Base-by-base conservation (phyloP, 2,113 vertebrate genomes). In the Sphaerodactylus townsendi region DNA sequence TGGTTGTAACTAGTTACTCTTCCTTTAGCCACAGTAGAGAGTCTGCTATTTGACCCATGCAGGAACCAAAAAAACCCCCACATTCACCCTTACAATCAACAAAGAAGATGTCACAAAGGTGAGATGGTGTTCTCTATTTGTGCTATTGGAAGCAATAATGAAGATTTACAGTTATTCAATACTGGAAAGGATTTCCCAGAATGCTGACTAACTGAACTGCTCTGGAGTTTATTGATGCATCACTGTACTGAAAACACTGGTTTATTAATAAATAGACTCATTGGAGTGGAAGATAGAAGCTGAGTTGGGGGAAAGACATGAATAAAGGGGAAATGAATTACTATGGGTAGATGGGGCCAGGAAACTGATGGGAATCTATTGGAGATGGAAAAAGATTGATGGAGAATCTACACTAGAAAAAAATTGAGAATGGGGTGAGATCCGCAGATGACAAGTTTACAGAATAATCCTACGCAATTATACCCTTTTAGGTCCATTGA, bases 91-190 rank as follows among this genome's bases (percentile, higher is more conserved):
- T 93, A 90, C 93, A 94, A 93, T 89, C 89, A 92, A 84, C 90
- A 90, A 84, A 86, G 85, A 64, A 80, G 71, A 90, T 56, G 80
- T 79, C 82, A 74, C 0, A 0, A 90, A 95, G 80, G 88, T 92
- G 93, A 93, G 84, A 88, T 84, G 80, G 59, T 56, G 73, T 92
- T 89, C 93, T 94, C 93, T 94, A 86, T 95, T 96, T 96, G 93
- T 95, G 95, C 95, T 95, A 90, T 93, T 90, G 93, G 93, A 95
- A 95, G 95, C 95, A 96, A 96, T 96, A 96, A 95, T 92, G 91
- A 92, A 95, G 96, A 97, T 96, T 96, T 96, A 96, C 95, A 94
- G 93, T 90, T 96, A 93, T 96, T 95, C 94, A 92, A 95, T 95
- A 95, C 59, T 90, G 92, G 94, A 93, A 93, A 95, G 92, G 92